These are phyloP conservation scores for Psittacula echo DNA, from an alignment of 2,797 vertebrate genomes.

Conservation along the genomic window DNA sequence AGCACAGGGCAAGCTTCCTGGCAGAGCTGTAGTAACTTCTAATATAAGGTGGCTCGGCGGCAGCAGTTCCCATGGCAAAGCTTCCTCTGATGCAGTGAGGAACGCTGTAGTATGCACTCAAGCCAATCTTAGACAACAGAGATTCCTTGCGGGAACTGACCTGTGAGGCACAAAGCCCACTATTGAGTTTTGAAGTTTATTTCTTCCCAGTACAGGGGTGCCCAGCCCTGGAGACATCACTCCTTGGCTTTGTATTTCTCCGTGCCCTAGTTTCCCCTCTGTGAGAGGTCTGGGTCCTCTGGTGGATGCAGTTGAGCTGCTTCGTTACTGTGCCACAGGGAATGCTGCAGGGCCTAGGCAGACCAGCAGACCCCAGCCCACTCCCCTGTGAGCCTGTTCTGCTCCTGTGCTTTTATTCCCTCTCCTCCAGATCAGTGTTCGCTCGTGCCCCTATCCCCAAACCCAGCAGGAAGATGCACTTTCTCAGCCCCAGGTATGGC, in stretches of 20 bases:
- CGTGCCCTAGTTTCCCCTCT: background rate
- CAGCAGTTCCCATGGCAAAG: conserved; percentile 40
- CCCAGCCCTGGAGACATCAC: background rate
- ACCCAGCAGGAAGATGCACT: too few relatives aligned
- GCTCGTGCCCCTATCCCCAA: too few relatives aligned
- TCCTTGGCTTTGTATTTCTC: background rate
- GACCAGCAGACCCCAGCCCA: too few relatives aligned
- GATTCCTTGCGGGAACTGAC: background rate
- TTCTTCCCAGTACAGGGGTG: background rate
- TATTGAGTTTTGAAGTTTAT: background rate
- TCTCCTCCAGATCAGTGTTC: too few relatives aligned
- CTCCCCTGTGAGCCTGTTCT: too few relatives aligned
- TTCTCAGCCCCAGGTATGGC: too few relatives aligned
- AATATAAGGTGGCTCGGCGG: background rate
- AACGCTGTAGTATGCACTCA: background rate
- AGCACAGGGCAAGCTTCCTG: conserved; percentile 16
- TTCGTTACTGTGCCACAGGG: background rate
- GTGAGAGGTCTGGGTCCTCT: background rate
- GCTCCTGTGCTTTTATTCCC: too few relatives aligned
- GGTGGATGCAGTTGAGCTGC: background rate
- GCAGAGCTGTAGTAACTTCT: conserved; percentile 54
- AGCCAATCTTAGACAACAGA: background rate
- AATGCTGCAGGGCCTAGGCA: background rate
- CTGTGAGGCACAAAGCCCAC: background rate
- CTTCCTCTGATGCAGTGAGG: background rate